Evolutionary conservation across 2,113 vertebrate species (phyloP).

Genomic region (Microcebus tavaratra): DNA sequence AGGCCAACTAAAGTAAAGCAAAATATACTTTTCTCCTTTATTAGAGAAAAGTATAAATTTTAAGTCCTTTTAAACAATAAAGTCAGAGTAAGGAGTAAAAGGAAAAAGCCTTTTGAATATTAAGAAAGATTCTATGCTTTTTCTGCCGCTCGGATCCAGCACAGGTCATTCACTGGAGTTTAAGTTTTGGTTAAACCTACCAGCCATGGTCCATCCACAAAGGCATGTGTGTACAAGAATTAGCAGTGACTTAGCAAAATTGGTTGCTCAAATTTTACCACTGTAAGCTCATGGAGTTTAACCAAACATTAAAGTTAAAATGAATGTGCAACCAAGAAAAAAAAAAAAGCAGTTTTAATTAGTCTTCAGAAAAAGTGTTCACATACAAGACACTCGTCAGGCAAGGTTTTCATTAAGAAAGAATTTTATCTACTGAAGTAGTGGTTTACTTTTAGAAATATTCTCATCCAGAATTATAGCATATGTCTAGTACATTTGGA

Average conservation of each 20-base stretch:
- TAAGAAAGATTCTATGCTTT: neutral
- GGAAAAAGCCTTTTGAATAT: neutral
- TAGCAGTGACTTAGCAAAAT: neutral
- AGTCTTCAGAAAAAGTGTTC: neutral
- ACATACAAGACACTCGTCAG: neutral
- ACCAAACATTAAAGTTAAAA: neutral
- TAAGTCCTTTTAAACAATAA: conserved; percentile 20
- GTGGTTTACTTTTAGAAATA: neutral
- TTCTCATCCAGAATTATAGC: conserved; percentile 19
- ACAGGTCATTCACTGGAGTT: neutral
- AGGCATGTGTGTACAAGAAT: neutral
- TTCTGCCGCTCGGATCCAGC: neutral
- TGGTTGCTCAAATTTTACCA: neutral
- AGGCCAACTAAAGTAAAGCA: conserved; percentile 37
- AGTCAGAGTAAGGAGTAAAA: neutral
- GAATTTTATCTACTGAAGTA: neutral
- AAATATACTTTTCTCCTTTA: conserved; percentile 45
- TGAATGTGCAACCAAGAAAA: neutral
- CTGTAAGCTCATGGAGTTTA: conserved; percentile 9
- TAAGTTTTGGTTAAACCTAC: neutral
- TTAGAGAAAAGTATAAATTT: conserved; percentile 20
- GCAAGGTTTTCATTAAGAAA: neutral
- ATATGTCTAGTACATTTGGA: neutral
- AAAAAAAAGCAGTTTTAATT: neutral
- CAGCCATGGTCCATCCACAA: neutral